A percentile compares a stretch with the other conserved stretches of the same genome.
These are phyloP conservation scores for Achroia grisella DNA, from an alignment of 1,140 invertebrate species.

Conservation along the genomic window DNA sequence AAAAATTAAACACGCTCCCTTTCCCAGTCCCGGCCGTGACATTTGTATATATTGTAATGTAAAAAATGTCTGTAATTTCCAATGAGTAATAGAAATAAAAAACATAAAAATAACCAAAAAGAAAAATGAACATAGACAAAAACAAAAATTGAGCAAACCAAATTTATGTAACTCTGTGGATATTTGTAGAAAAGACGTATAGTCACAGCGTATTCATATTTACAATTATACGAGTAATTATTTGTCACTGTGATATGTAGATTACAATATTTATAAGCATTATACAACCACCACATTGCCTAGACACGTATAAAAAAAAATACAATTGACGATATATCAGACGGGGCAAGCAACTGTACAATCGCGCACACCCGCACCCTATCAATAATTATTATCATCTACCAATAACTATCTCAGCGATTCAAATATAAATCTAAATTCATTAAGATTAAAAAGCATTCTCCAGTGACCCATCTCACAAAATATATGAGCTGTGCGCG, in stretches of 20 bases:
- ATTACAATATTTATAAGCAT: constrained; percentile 22
- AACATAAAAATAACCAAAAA: constrained; percentile 11
- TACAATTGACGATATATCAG: constrained; percentile 32
- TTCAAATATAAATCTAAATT: constrained; percentile 53
- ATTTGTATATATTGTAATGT: constrained; percentile 11
- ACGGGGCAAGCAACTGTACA: constrained; percentile 40
- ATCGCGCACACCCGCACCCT: constrained; percentile 31
- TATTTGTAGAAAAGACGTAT: constrained; percentile 12
- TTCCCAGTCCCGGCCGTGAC: constrained; percentile 8
- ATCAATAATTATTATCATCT: constrained; percentile 19
- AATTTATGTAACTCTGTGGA: not conserved
- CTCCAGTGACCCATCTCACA: constrained; percentile 25
- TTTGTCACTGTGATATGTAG: constrained; percentile 67
- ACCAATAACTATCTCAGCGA: constrained; percentile 17
- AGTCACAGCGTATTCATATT: not conserved
- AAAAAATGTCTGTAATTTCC: constrained; percentile 12
- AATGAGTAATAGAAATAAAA: constrained; percentile 9
- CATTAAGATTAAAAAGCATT: constrained; percentile 51
- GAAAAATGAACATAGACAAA: constrained; percentile 7
- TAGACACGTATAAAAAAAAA: constrained; percentile 10
- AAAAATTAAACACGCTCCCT: constrained; percentile 1
- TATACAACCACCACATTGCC: constrained; percentile 4
- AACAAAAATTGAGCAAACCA: constrained; percentile 13
- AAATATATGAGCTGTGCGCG: constrained; percentile 45
- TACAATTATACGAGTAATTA: constrained; percentile 23